Evolutionary conservation across 1,140 invertebrate species (phyloP).

Genomic region (Wiebesia pumilae): DNA sequence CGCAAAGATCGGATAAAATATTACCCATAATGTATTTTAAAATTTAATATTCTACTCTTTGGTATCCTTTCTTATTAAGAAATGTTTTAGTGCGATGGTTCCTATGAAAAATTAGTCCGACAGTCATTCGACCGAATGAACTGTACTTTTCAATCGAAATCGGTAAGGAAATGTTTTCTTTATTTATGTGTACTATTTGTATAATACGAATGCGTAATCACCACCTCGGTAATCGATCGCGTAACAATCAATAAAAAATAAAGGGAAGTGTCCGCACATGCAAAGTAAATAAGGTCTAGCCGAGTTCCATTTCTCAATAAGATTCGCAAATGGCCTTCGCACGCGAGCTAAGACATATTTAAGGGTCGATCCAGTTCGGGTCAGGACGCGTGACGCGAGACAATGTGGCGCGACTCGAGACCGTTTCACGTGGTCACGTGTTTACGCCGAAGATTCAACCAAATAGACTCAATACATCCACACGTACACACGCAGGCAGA

Average conservation of each 20-base stretch:
- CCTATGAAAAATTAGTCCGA: no score
- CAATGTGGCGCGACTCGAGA: conserved; percentile 55
- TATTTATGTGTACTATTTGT: no score
- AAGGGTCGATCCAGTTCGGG: conserved; percentile 12
- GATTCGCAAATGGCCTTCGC: neutral
- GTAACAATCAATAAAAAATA: neutral
- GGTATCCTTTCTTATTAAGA: no score
- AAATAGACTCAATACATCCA: conserved; percentile 4
- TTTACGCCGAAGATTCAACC: conserved; percentile 26
- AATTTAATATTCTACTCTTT: neutral
- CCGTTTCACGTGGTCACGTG: conserved; percentile 24
- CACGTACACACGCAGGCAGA: neutral
- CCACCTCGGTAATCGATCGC: no score
- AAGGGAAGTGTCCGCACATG: no score
- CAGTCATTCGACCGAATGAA: no score
- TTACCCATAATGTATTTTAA: neutral
- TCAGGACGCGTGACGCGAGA: conserved; percentile 60
- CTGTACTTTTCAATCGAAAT: no score
- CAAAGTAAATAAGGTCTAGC: neutral
- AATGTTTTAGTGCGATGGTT: no score
- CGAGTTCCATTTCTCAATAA: neutral
- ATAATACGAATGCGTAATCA: no score
- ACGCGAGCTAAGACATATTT: neutral
- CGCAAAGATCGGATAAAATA: neutral
- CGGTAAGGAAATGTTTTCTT: no score